Percentiles rank a stretch among this genome's conserved stretches.
These are phyloP conservation scores for Ophraella communa DNA, from an alignment of 2,888 invertebrate species.

Conservation along the genomic window DNA sequence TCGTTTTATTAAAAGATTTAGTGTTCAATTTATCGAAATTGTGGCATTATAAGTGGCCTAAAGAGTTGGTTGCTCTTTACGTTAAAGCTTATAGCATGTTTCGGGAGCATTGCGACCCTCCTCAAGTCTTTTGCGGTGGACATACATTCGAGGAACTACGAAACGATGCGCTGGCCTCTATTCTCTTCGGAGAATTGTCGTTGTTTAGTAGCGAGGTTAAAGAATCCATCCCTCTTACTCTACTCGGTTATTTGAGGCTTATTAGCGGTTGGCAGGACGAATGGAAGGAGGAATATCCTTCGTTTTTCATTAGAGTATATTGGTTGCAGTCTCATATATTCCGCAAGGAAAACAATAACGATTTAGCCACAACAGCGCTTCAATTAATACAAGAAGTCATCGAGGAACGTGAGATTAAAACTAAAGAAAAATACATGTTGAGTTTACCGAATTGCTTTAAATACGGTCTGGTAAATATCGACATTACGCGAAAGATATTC, in stretches of 20 bases:
- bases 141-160: conserved; percentile 57
- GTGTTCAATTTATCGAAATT: conserved; percentile 66
- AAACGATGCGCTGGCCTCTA: conserved; percentile 61
- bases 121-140: conserved; percentile 58
- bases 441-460: conserved; percentile 64
- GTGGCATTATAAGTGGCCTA: conserved; percentile 73
- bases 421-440: conserved; percentile 53
- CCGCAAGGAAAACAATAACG: conserved; percentile 62
- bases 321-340: conserved; percentile 66
- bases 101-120: conserved; percentile 64
- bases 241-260: conserved; percentile 61
- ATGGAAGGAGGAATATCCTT: conserved; percentile 59
- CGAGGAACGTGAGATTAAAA: conserved; percentile 30
- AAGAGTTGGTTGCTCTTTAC: conserved; percentile 65
- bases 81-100: conserved; percentile 34
- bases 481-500: conserved; percentile 61
- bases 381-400: conserved; percentile 51
- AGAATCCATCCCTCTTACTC: conserved; percentile 57
- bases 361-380: conserved; percentile 62
- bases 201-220: conserved; percentile 45
- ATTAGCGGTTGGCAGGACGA: conserved; percentile 59
- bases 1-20: conserved; percentile 68
- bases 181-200: conserved; percentile 65
- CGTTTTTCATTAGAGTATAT: conserved; percentile 61
- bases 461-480: conserved; percentile 61